phyloP scores from a whole-genome alignment of 2,797 vertebrate genomes.

The Cryptoprocta ferox region DNA sequence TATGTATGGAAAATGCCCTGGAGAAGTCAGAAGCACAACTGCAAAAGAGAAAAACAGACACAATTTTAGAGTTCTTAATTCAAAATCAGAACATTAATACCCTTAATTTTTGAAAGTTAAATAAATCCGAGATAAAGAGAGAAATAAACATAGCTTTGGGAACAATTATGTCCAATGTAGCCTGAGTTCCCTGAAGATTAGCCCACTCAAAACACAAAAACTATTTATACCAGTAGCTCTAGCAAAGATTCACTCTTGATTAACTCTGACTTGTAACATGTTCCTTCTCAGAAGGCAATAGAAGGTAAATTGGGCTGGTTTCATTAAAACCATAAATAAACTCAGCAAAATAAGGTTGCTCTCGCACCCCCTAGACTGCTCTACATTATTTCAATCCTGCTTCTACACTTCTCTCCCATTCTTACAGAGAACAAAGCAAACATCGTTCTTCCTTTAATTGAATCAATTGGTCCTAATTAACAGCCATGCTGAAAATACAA shows the following conservation, averaged over 20 bases:
- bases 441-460: background rate
- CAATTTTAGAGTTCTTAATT: background rate
- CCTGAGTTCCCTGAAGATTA: background rate
- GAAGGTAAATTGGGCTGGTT: background rate
- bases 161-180: background rate
- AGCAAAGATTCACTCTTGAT: background rate
- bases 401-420: background rate
- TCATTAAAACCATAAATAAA: background rate
- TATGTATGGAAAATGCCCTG: background rate
- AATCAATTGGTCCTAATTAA: background rate
- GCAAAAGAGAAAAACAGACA: conserved; percentile 17
- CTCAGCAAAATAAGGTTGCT: background rate
- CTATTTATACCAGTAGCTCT: background rate
- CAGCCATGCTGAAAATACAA: background rate
- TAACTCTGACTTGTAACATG: background rate
- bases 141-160: background rate
- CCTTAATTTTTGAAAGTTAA: background rate
- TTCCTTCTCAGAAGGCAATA: background rate
- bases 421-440: background rate
- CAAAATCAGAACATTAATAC: conserved; percentile 1
- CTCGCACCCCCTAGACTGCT: background rate
- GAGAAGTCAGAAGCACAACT: background rate
- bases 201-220: background rate
- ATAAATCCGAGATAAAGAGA: conserved; percentile 27
- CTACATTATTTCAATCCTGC: background rate